Evolutionary conservation across 2,888 invertebrate species (phyloP), one percentile per base, ranked within the genome.

Genomic region (Scrobipalpa atriplicella): DNA sequence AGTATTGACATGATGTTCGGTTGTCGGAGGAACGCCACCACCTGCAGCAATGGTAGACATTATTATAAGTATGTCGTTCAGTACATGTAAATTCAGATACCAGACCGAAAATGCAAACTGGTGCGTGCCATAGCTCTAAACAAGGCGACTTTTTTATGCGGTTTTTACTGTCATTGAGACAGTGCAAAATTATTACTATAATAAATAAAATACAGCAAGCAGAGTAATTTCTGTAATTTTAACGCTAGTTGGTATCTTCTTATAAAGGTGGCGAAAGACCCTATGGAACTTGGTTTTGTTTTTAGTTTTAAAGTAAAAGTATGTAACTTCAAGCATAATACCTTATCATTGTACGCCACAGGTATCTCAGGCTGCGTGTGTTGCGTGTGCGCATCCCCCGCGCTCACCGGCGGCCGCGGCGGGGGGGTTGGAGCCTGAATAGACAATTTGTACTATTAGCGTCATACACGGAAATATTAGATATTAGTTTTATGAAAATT

Each of bases 11-110:
- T 95, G 78, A 99, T 98, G 86, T 98, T 98, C 10, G 98, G 96
- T 83, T 99, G 99, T 0, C 98, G 95, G 41, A 99, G 94, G 91
- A 99, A 99, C n/a, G 98, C 97, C 65, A 99, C 98, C 73, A 99
- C 98, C 94, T 96, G 73, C 0, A 8, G n/a, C 5, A 58, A 58
- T 41, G 29, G 29, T 29, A 29, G 29, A 29, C 29, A 29, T 29
- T 29, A 29, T 29, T 29, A 29, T 29, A 29, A 29, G 29, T 29
- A 29, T 29, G 29, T 29, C 29, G 29, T 29, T 29, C 29, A 29
- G n/a, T n/a, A n/a, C n/a, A n/a, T n/a, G n/a, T n/a, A n/a, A n/a
- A n/a, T n/a, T n/a, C n/a, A n/a, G n/a, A n/a, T n/a, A n/a, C n/a
- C n/a, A n/a, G n/a, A n/a, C n/a, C n/a, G n/a, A n/a, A n/a, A n/a